Conservation (phyloP, 2,888 invertebrate genomes). For the Marasmarcha lunaedactyla region DNA sequence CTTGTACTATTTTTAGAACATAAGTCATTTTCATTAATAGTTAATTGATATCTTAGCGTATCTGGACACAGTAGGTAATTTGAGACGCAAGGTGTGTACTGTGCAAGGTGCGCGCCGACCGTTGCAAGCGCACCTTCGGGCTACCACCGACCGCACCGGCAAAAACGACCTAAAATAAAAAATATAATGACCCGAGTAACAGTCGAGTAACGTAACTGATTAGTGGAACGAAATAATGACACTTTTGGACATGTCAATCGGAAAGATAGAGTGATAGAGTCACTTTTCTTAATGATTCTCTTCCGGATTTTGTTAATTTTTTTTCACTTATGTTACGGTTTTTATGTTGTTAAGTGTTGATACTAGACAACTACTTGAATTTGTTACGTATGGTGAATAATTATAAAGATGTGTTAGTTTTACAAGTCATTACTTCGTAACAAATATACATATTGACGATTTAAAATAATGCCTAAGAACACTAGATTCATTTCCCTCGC, state of each 20-base stretch:
- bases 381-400: too few relatives aligned
- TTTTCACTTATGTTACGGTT: too few relatives aligned
- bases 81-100: slow-evolving; percentile 52
- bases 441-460: too few relatives aligned
- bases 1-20: slow-evolving; percentile 4
- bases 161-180: neutral
- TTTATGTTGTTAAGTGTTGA: too few relatives aligned
- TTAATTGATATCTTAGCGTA: slow-evolving; percentile 53
- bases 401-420: too few relatives aligned
- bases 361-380: too few relatives aligned
- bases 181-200: slow-evolving; percentile 42
- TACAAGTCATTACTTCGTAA: too few relatives aligned
- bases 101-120: slow-evolving; percentile 59
- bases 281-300: slow-evolving; percentile 1
- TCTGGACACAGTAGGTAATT: slow-evolving; percentile 34
- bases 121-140: slow-evolving; percentile 47
- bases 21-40: slow-evolving; percentile 21
- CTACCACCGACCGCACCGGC: slow-evolving; percentile 18
- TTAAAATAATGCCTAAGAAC: too few relatives aligned
- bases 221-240: slow-evolving; percentile 37
- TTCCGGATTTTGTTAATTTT: neutral
- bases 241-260: slow-evolving; percentile 9
- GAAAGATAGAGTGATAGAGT: slow-evolving; percentile 9
- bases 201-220: slow-evolving; percentile 52
- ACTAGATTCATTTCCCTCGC: too few relatives aligned